These are phyloP conservation scores for Poliocrania exsul DNA, from an alignment of 2,797 vertebrate genomes.

Conservation along the genomic window DNA sequence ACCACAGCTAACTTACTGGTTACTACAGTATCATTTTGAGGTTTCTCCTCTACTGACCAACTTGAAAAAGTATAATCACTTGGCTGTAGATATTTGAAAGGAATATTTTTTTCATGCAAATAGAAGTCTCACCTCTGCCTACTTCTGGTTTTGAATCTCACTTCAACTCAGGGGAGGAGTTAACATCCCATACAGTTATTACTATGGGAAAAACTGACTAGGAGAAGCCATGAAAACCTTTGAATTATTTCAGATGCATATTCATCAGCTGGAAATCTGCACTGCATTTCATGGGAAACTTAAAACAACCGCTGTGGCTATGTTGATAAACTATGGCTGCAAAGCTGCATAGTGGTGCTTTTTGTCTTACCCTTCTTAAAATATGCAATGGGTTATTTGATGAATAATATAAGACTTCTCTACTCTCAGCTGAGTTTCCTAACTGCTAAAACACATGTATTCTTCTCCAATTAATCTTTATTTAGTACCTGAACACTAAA, in stretches of 20 bases:
- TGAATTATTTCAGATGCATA: neutral
- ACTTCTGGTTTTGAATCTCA: neutral
- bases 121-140: neutral
- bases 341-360: neutral
- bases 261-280: neutral
- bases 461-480: neutral
- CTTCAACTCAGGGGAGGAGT: neutral
- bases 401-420: neutral
- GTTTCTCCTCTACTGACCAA: neutral
- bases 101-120: neutral
- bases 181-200: neutral
- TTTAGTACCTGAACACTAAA: neutral
- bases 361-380: neutral
- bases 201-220: neutral
- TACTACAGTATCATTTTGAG: neutral
- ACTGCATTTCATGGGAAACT: neutral
- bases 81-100: neutral
- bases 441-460: neutral
- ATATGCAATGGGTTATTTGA: neutral
- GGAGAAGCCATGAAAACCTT: neutral
- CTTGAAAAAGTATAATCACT: neutral
- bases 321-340: neutral
- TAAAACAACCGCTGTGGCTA: neutral
- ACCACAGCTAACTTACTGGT: neutral
- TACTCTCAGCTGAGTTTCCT: neutral